These are phyloP conservation scores for Melieria crassipennis DNA, from an alignment of 2,888 invertebrate genomes.

Conservation along the genomic window DNA sequence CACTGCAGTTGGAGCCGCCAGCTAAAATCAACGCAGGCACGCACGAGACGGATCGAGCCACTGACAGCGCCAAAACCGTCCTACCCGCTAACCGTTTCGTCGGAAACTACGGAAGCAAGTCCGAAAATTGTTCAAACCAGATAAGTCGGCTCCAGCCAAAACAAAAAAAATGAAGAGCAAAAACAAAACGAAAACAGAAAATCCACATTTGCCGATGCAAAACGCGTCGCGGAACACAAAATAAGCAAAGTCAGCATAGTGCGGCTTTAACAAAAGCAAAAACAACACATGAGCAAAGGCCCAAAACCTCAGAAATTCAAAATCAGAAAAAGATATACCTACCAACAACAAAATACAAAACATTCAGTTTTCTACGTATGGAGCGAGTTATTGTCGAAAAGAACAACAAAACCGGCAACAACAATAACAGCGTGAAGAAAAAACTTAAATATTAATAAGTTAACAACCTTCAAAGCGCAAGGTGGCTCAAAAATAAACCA, in stretches of 20 bases:
- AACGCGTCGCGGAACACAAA: constrained; percentile 44
- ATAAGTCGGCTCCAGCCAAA: constrained; percentile 23
- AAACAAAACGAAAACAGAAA: constrained; percentile 6
- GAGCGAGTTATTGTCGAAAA: constrained; percentile 24
- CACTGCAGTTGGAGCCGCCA: too few species aligned
- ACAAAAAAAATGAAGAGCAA: constrained; percentile 31
- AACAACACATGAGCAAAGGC: constrained; percentile 2
- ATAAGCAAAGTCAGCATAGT: constrained; percentile 7
- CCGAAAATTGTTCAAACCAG: constrained; percentile 34
- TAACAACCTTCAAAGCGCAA: constrained; percentile 38
- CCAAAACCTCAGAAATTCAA: constrained; percentile 2
- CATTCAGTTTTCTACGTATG: constrained; percentile 1
- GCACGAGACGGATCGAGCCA: neutral
- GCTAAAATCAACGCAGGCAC: neutral
- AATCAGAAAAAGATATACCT: constrained; percentile 9
- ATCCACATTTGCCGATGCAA: constrained; percentile 53
- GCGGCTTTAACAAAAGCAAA: neutral
- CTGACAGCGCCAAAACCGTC: constrained; percentile 23
- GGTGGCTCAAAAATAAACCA: constrained; percentile 27
- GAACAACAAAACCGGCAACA: constrained; percentile 21
- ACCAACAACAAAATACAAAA: constrained; percentile 11
- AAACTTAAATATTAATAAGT: constrained; percentile 27
- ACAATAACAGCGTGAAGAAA: constrained; percentile 19
- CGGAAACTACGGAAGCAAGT: constrained; percentile 48
- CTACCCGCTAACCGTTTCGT: constrained; percentile 43